Conservation (phyloP, 2,113 vertebrate species). For the Cheirogaleus medius region DNA sequence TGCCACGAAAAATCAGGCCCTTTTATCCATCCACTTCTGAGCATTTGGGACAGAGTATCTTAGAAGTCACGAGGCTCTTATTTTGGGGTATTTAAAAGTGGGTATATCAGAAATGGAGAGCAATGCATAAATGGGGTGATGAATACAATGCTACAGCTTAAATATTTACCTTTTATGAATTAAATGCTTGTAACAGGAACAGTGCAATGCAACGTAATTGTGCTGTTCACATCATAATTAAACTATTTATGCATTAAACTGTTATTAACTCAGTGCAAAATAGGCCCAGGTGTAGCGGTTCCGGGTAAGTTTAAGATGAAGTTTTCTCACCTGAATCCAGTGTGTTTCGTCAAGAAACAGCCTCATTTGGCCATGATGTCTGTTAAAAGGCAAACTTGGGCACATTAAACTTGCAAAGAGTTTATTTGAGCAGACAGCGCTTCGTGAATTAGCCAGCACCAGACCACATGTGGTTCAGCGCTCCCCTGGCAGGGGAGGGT, state of each 20-base stretch:
- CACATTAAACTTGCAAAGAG: background rate
- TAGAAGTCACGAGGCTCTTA: background rate
- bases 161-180: background rate
- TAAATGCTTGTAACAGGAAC: background rate
- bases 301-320: background rate
- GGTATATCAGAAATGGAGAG: background rate
- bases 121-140: background rate
- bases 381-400: background rate
- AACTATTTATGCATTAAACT: background rate
- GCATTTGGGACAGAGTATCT: background rate
- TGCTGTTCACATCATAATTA: background rate
- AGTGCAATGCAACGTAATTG: background rate
- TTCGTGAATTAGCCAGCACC: background rate
- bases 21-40: background rate
- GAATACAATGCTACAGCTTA: background rate
- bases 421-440: background rate
- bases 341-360: background rate
- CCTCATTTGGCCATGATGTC: background rate
- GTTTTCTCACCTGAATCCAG: background rate
- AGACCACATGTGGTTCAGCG: background rate
- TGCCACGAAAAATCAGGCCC: background rate
- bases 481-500: too few relatives aligned
- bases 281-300: fast-evolving
- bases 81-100: background rate
- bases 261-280: background rate